A percentile compares a stretch with the other conserved stretches of the same genome.
These are phyloP conservation scores for Andrena praecox DNA, from an alignment of 2,888 invertebrate species.

Conservation along the genomic window DNA sequence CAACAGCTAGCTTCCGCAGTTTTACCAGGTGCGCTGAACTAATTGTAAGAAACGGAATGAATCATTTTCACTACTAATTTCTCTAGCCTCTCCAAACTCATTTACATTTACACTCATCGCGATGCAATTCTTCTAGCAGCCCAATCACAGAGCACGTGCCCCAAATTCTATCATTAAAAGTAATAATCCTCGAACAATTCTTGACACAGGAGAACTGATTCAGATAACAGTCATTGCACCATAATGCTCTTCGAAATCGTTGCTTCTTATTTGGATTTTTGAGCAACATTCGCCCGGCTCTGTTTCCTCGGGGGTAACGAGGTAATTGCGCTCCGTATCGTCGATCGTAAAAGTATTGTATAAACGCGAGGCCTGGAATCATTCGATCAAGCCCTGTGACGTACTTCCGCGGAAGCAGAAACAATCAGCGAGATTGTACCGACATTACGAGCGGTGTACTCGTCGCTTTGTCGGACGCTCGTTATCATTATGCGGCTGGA, in stretches of 20 bases:
- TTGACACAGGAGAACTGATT: too few relatives aligned
- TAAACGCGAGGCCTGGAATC: slow-evolving; percentile 1
- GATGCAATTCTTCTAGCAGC: not conserved
- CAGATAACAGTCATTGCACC: too few relatives aligned
- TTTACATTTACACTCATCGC: not conserved
- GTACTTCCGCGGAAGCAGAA: slow-evolving; percentile 16
- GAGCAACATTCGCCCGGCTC: not conserved
- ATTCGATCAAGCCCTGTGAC: slow-evolving; percentile 4
- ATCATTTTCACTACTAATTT: slow-evolving; percentile 7
- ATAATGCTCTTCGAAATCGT: not conserved
- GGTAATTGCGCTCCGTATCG: slow-evolving; percentile 1
- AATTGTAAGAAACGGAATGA: slow-evolving; percentile 18
- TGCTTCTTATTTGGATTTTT: not conserved
- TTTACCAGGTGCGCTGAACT: slow-evolving; percentile 36
- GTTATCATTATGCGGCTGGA: slow-evolving; percentile 71
- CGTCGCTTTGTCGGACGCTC: slow-evolving; percentile 61
- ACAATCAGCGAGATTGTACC: slow-evolving; percentile 38
- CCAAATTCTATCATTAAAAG: too few relatives aligned
- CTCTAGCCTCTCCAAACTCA: too few relatives aligned
- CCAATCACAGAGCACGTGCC: too few relatives aligned
- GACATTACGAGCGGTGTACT: slow-evolving; percentile 48
- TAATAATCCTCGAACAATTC: too few relatives aligned
- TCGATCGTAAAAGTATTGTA: slow-evolving; percentile 8
- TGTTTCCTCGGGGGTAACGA: not conserved
- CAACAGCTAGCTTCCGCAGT: slow-evolving; percentile 44